A percentile compares a stretch with the other conserved stretches of the same genome.
Conservation (phyloP, 2,888 invertebrate genomes). For the Chrysina gloriosa region DNA sequence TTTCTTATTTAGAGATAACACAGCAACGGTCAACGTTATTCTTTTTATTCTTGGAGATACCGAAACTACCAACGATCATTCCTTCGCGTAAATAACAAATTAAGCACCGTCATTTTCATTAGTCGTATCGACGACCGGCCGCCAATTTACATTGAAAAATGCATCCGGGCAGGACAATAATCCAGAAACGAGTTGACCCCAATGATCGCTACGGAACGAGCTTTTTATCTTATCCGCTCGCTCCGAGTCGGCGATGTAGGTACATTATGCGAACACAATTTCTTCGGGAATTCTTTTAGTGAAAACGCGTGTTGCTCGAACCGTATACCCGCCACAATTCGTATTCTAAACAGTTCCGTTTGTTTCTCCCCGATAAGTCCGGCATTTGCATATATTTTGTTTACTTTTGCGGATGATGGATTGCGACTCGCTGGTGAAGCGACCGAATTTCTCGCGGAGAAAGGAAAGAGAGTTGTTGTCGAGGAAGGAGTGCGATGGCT, state of each 20-base stretch:
- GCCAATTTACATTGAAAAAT: neutral
- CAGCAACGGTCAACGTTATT: too few relatives aligned
- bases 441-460: neutral
- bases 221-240: slow-evolving; percentile 11
- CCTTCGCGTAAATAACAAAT: slow-evolving; percentile 8
- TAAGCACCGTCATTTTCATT: slow-evolving; percentile 3
- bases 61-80: neutral
- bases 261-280: slow-evolving; percentile 15
- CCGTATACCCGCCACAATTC: slow-evolving; percentile 23
- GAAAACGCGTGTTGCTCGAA: slow-evolving; percentile 14
- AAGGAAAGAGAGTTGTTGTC: neutral
- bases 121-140: neutral
- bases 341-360: slow-evolving; percentile 22
- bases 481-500: too few relatives aligned
- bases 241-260: neutral
- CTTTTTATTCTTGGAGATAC: neutral
- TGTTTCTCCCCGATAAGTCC: slow-evolving; percentile 10
- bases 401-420: slow-evolving; percentile 22
- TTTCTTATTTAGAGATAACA: too few relatives aligned
- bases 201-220: neutral
- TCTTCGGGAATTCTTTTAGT: slow-evolving; percentile 19
- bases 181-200: neutral
- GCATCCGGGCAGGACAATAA: neutral
- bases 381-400: slow-evolving; percentile 15
- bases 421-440: slow-evolving; percentile 6